Evolutionary conservation across 37 sponge, comb jelly and placozoan species (phyloP), one percentile per base, ranked within the genome.

Genomic region (Beroe forskalii): DNA sequence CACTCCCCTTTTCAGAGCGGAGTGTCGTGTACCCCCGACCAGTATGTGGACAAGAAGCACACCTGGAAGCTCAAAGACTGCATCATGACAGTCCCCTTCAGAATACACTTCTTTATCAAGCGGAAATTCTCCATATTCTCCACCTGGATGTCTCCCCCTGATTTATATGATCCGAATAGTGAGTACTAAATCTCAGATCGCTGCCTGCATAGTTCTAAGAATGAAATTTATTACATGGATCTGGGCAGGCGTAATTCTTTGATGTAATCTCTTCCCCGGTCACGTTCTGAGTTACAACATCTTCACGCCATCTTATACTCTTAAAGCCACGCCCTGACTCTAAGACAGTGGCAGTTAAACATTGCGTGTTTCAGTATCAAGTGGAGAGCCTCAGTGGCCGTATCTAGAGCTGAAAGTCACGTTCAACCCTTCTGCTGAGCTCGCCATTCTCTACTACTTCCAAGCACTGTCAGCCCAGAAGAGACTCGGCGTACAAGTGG

Each of bases 401-500:
- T 72, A 32, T 22, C 40, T 72, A 38, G 76, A 72, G 76, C 40
- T 72, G 22, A 14, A 32, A 72, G 76, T 72, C 8, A 72, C 76
- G 22, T 72, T 72, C 40, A 72, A 72, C 76, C 76, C 76, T 2
- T 32, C 38, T 72, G 27, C 38, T 17, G 76, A 72, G 40, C 38
- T 38, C 3, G 76, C 76, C 20, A 27, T 72, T 4, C 76, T 72
- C 37, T 72, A 72, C 40, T 72, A 72, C 76, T 72, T 72, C 27
- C 76, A 72, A 22, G 76, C 76, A 6, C 76, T 72, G 6, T 37
- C 40, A 27, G 40, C 76, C 8, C 76, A 72, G 76, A 72, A 72
- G 22, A 32, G 76, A 72, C 76, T 72, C 8, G 76, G 76, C 8
- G 76, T 72, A 72, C 8, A 72, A 14, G 76, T 72, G 76, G 76